phyloP scores from a whole-genome alignment of 2,888 invertebrate species.

The Drosophila melanosoma region DNA sequence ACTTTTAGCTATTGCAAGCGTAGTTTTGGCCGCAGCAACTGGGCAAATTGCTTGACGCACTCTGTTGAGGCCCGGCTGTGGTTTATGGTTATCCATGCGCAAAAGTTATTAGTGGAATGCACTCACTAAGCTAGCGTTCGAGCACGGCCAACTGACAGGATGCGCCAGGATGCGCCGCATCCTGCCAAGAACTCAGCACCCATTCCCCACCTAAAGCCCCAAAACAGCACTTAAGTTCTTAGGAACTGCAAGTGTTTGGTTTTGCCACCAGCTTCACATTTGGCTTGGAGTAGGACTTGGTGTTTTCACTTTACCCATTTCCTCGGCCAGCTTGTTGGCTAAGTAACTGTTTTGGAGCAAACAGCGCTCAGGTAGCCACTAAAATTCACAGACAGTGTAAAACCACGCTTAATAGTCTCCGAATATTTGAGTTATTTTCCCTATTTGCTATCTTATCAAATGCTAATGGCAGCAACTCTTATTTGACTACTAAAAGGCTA shows the following conservation, averaged over 20 bases:
- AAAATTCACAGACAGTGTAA: neutral
- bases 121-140: slow-evolving; percentile 41
- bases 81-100: slow-evolving; percentile 67
- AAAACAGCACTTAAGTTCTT: slow-evolving; percentile 78
- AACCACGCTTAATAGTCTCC: neutral
- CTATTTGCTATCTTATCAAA: slow-evolving; percentile 21
- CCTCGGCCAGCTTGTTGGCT: neutral
- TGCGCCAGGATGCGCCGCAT: neutral
- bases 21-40: slow-evolving; percentile 55
- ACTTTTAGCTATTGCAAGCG: slow-evolving; percentile 20
- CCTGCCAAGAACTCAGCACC: neutral
- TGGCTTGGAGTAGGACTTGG: slow-evolving; percentile 17
- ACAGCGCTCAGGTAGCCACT: slow-evolving; percentile 8
- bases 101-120: slow-evolving; percentile 78
- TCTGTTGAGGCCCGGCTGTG: slow-evolving; percentile 43
- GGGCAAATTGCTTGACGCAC: slow-evolving; percentile 51
- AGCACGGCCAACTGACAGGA: slow-evolving; percentile 26
- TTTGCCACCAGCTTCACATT: slow-evolving; percentile 35
- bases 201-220: slow-evolving; percentile 47
- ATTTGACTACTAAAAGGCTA: slow-evolving; percentile 1
- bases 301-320: slow-evolving; percentile 6
- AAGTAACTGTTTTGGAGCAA: neutral
- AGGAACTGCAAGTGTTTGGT: slow-evolving; percentile 57
- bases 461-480: slow-evolving; percentile 7
- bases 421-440: slow-evolving; percentile 31